phyloP scores from a whole-genome alignment of 1,140 invertebrate species.

The Diorhabda carinulata region DNA sequence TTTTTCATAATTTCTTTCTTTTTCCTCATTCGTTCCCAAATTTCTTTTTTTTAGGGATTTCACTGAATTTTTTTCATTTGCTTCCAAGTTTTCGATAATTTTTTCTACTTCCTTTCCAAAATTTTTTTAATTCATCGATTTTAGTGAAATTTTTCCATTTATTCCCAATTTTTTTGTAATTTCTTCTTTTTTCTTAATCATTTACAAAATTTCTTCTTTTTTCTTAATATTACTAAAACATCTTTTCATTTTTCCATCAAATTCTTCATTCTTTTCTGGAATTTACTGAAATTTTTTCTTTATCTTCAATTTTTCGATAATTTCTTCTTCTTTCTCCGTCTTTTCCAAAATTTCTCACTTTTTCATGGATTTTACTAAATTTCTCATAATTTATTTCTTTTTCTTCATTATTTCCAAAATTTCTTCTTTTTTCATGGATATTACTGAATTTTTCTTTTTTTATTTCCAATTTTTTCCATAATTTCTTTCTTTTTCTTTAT shows the following conservation, averaged over 20 bases:
- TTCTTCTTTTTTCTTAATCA: no score
- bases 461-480: no score
- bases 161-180: no score
- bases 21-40: no score
- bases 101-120: conserved; percentile 38
- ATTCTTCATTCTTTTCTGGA: neutral
- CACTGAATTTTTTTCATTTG: no score
- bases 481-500: no score
- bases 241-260: neutral
- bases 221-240: no score
- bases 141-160: no score
- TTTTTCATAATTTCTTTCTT: no score
- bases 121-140: no score
- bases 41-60: neutral
- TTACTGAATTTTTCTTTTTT: conserved; percentile 15
- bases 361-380: neutral
- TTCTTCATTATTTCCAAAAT: conserved; percentile 39
- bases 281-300: neutral
- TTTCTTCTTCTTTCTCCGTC: conserved; percentile 40
- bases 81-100: conserved; percentile 18
- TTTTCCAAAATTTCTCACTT: conserved; percentile 37
- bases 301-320: conserved; percentile 19
- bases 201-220: no score
- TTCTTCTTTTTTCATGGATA: conserved; percentile 31
- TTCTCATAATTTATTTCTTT: conserved; percentile 21